Base-by-base conservation (phyloP, 2,888 invertebrate species). In the Latrodectus hesperus region DNA sequence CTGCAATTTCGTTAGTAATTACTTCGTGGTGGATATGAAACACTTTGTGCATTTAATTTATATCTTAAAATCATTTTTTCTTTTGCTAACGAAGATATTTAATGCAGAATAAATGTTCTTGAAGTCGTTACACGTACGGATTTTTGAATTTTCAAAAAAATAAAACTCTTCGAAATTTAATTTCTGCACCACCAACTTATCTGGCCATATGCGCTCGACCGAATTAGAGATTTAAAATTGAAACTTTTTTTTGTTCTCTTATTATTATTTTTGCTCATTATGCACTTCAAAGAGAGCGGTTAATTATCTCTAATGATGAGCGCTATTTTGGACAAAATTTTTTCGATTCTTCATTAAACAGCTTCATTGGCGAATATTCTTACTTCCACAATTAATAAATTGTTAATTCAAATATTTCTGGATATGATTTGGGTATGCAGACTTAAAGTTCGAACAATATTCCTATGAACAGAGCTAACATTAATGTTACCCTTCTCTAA, bases 1-100 rank as follows among this genome's bases (percentile, higher is more conserved):
- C 77, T 78, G 77, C 84, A 84, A 84, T 84, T 84, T 84, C 84
- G 84, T 84, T 84, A 84, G 84, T 77, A 84, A 84, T 84, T 84
- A 84, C 84, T 72, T 73, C 73, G 26, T 70, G 65, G 49, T 64
- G 72, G 72, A 73, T 73, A 81, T 73, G 80, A 81, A 81, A 81
- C 73, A 81, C 80, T 81, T 55, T 78, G 65, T 68, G 78, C 78
- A 72, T 78, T 84, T 81, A 81, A 73, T 78, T 78, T 84, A 78
- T 84, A 84, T 83, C 83, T 83, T 55, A 65, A 67, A 78, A 72
- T 77, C 72, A 73, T 83, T 83, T 83, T 51, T 70, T 16, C 16
- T 52, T 11, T 73, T 78, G 77, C 67, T 84, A 84, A 84, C 84
- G 84, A 84, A 84, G 84, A 84, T 84, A 60, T 84, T 84, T 84